phyloP scores from a whole-genome alignment of 2,888 invertebrate species.

The Athalia circularis region DNA sequence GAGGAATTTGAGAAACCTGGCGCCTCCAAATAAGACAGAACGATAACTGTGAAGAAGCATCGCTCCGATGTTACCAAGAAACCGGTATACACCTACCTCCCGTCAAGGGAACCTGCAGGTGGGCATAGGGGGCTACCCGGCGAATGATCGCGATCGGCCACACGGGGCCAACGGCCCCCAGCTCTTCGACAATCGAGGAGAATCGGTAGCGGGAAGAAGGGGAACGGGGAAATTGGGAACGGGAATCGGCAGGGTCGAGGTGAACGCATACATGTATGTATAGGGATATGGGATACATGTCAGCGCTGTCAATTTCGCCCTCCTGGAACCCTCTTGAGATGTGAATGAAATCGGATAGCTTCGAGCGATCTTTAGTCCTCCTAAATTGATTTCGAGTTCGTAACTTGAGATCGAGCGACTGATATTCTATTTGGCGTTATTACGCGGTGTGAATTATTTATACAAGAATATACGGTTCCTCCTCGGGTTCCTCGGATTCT shows the following conservation, averaged over 20 bases:
- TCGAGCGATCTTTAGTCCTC: too few relatives aligned
- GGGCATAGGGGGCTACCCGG: constrained; percentile 5
- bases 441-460: too few relatives aligned
- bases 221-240: neutral
- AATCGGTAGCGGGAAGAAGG: neutral
- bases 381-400: too few relatives aligned
- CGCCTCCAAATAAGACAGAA: constrained; percentile 42
- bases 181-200: neutral
- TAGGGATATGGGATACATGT: too few relatives aligned
- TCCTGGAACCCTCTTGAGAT: too few relatives aligned
- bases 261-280: neutral
- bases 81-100: constrained; percentile 55
- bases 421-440: too few relatives aligned
- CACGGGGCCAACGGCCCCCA: constrained; percentile 30
- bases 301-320: too few relatives aligned
- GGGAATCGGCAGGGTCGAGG: constrained; percentile 17
- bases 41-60: constrained; percentile 39
- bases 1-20: constrained; percentile 30
- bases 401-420: too few relatives aligned
- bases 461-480: too few relatives aligned
- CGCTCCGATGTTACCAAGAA: constrained; percentile 50
- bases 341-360: too few relatives aligned
- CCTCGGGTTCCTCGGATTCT: too few relatives aligned
- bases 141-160: constrained; percentile 21
- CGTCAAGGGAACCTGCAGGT: constrained; percentile 1